A percentile compares a stretch with the other conserved stretches of the same genome.
These are phyloP conservation scores for Asarcornis scutulata DNA, from an alignment of 2,113 vertebrate species.

Conservation along the genomic window DNA sequence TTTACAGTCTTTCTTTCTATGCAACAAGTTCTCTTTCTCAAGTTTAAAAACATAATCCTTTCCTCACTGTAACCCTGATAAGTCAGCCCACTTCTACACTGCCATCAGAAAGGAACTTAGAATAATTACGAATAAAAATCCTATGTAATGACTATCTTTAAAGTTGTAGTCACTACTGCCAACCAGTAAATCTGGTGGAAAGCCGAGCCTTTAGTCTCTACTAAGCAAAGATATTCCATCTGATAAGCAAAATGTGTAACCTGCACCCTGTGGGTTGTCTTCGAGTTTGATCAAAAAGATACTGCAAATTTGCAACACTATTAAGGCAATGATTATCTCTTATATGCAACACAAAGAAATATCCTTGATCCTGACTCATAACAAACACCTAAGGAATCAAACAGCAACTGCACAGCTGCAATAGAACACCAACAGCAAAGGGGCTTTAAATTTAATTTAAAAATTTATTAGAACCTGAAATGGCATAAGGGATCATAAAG, in stretches of 20 bases:
- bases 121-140: background rate
- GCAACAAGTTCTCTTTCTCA: background rate
- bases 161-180: background rate
- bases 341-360: background rate
- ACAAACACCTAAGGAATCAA: background rate
- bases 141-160: background rate
- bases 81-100: background rate
- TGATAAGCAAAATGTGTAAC: background rate
- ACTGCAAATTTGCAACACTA: background rate
- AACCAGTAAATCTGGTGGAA: background rate
- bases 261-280: background rate
- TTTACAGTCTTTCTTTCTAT: background rate
- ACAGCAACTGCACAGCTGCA: background rate
- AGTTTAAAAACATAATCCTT: background rate
- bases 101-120: background rate
- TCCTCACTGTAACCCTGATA: background rate
- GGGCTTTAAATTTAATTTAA: background rate
- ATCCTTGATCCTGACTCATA: background rate
- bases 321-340: background rate
- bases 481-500: background rate
- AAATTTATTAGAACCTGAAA: background rate
- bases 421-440: background rate
- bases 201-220: background rate
- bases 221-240: background rate
- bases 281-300: background rate